A percentile compares a stretch with the other conserved stretches of the same genome.
Conservation (phyloP, 2,113 vertebrate genomes). For the Dasyprocta punctata region DNA sequence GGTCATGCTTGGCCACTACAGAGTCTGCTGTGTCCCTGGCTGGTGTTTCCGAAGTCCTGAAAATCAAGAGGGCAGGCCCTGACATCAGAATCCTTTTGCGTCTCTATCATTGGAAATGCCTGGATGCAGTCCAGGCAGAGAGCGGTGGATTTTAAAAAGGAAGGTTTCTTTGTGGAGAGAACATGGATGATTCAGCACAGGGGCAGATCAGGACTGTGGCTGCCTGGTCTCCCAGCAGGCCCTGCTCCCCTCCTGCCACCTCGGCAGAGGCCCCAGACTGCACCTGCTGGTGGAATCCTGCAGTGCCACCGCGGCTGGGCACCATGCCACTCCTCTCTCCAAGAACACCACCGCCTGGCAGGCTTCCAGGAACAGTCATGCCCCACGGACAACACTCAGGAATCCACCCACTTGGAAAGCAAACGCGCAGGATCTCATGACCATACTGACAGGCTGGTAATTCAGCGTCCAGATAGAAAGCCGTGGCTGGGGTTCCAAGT, state of each 20-base stretch:
- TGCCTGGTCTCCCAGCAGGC: not conserved
- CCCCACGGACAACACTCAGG: conserved; percentile 18
- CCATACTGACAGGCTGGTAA: not conserved
- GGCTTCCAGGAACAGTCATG: conserved; percentile 44
- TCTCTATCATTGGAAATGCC: not conserved
- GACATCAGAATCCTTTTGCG: not conserved
- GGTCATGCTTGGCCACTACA: not conserved
- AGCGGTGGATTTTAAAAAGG: not conserved
- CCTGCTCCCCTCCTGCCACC: not conserved
- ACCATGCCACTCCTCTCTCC: conserved; percentile 67
- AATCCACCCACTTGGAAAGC: conserved; percentile 1
- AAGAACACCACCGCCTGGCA: conserved; percentile 68
- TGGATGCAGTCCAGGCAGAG: not conserved
- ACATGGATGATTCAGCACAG: conserved; percentile 30
- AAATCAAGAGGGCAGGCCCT: not conserved
- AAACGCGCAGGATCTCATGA: not conserved
- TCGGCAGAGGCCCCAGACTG: conserved; percentile 24
- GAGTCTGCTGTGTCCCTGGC: not conserved
- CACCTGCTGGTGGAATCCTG: conserved; percentile 54
- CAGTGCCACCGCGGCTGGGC: conserved; percentile 27
- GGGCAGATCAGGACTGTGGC: not conserved
- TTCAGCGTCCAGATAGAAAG: not conserved
- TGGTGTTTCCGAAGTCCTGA: not conserved
- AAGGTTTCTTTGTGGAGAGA: conserved; percentile 44
- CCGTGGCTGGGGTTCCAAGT: not conserved